A percentile compares a stretch with the other conserved stretches of the same genome.
Conservation (phyloP, 2,888 invertebrate species). For the Himalopsyche anomala region DNA sequence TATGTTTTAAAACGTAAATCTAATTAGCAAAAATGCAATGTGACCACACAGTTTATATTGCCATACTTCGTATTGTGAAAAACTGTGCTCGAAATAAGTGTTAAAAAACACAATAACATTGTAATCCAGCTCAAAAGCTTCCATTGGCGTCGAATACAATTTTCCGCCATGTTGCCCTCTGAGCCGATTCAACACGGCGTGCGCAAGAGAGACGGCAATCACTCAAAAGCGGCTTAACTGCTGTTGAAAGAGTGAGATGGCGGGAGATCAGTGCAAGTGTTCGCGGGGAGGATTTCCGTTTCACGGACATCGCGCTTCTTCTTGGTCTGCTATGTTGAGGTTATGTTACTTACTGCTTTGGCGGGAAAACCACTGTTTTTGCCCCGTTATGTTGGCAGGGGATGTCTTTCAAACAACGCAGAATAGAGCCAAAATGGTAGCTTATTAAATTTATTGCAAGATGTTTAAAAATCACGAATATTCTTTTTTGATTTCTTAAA, state of each 20-base stretch:
- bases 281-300: slow-evolving; percentile 40
- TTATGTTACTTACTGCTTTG: slow-evolving; percentile 63
- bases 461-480: too few species aligned
- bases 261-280: slow-evolving; percentile 42
- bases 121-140: slow-evolving; percentile 64
- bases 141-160: slow-evolving; percentile 76
- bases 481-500: too few species aligned
- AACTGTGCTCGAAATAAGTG: slow-evolving; percentile 28
- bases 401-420: slow-evolving; percentile 19
- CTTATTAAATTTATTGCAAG: too few species aligned
- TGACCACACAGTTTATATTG: slow-evolving; percentile 17
- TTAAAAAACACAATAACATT: slow-evolving; percentile 64
- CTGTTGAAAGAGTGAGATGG: slow-evolving; percentile 59
- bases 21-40: slow-evolving; percentile 7
- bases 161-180: slow-evolving; percentile 75
- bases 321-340: slow-evolving; percentile 55
- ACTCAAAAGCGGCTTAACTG: not conserved
- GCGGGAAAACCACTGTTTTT: slow-evolving; percentile 64
- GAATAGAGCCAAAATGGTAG: slow-evolving; percentile 1
- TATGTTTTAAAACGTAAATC: not conserved
- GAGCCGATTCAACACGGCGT: slow-evolving; percentile 77
- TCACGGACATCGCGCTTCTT: slow-evolving; percentile 52
- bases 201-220: slow-evolving; percentile 42
- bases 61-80: slow-evolving; percentile 11
- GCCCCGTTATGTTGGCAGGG: slow-evolving; percentile 54